Evolutionary conservation across 2,113 vertebrate species (phyloP).

Genomic region (Lutjanus erythropterus): DNA sequence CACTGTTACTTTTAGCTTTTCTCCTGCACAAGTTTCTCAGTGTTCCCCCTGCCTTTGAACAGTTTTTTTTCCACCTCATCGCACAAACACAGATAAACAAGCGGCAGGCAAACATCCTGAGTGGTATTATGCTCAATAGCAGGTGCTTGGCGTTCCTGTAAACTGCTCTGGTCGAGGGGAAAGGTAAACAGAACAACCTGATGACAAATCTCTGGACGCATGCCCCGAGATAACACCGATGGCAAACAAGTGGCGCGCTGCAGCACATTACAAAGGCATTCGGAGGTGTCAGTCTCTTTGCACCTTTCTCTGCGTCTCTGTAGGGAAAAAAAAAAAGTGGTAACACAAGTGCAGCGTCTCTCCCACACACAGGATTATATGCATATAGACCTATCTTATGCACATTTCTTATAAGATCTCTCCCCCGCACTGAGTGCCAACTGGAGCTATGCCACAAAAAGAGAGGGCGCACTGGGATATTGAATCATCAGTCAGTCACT

Average conservation of each 20-base stretch:
- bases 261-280: constrained; percentile 20
- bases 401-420: constrained; percentile 38
- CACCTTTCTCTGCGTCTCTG: constrained; percentile 16
- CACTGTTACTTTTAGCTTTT: constrained; percentile 49
- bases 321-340: background rate
- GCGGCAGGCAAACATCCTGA: constrained; percentile 72
- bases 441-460: constrained; percentile 33
- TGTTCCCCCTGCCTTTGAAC: constrained; percentile 42
- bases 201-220: constrained; percentile 64
- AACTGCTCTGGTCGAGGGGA: constrained; percentile 63
- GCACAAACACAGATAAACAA: constrained; percentile 76
- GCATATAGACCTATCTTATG: constrained; percentile 6
- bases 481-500: constrained; percentile 37
- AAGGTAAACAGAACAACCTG: constrained; percentile 67
- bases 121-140: constrained; percentile 59
- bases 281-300: constrained; percentile 19
- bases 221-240: constrained; percentile 51
- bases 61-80: constrained; percentile 7
- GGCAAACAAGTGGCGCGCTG: constrained; percentile 54
- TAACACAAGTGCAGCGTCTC: constrained; percentile 5
- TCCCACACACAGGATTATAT: constrained; percentile 33
- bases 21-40: constrained; percentile 29
- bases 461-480: constrained; percentile 14
- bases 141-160: constrained; percentile 63
- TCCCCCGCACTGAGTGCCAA: constrained; percentile 29